Percentiles rank a stretch among this genome's conserved stretches.
These are phyloP conservation scores for Isurus oxyrinchus DNA, from an alignment of 2,113 vertebrate species.

Conservation along the genomic window DNA sequence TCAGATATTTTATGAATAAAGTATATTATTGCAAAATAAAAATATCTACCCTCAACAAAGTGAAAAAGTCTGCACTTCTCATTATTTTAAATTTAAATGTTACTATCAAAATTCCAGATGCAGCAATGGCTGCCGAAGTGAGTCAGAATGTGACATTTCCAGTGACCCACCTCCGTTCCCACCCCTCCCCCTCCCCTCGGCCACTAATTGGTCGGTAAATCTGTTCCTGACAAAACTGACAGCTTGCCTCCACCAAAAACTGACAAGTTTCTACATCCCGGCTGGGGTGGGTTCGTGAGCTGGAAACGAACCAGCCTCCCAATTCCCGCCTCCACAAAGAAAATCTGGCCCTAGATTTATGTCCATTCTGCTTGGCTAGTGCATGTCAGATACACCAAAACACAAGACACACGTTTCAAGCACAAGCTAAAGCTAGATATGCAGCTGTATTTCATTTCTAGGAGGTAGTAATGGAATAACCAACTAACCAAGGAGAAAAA, in stretches of 20 bases:
- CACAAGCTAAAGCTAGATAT: neutral
- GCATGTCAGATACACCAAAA: neutral
- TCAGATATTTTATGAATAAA: too few relatives aligned
- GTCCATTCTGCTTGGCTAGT: neutral
- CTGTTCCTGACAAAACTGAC: neutral
- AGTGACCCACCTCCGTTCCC: neutral
- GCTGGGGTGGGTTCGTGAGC: neutral
- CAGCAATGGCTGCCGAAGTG: too few relatives aligned
- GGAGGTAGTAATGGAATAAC: neutral
- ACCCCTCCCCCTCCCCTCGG: too few relatives aligned
- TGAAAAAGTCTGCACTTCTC: neutral
- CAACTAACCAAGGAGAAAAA: neutral
- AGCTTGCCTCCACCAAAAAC: neutral
- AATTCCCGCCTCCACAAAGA: neutral
- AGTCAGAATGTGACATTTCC: neutral
- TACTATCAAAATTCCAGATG: neutral
- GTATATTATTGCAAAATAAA: too few relatives aligned
- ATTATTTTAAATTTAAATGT: neutral
- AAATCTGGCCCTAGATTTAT: neutral
- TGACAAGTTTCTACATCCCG: neutral
- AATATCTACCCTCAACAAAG: neutral
- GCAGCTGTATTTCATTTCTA: neutral
- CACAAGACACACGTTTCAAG: neutral
- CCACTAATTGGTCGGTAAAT: neutral
- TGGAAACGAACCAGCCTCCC: too few relatives aligned